A percentile compares a stretch with the other conserved stretches of the same genome.
Conservation (phyloP, 2,113 vertebrate species). For the Tinamus guttatus region DNA sequence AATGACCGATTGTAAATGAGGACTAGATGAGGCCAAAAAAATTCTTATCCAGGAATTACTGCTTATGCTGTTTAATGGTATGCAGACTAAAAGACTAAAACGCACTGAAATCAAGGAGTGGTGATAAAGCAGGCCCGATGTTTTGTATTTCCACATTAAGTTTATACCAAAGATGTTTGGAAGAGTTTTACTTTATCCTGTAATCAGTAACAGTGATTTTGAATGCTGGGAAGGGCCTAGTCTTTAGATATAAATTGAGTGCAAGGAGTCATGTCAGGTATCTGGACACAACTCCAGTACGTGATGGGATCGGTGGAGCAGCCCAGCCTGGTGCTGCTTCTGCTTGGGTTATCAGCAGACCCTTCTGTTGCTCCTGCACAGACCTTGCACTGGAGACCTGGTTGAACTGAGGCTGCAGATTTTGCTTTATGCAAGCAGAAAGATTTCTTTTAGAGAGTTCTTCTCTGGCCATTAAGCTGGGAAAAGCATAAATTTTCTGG, state of each 20-base stretch:
- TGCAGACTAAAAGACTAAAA: not conserved
- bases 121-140: not conserved
- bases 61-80: not conserved
- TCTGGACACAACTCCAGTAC: not conserved
- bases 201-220: not conserved
- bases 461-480: fast-evolving
- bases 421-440: not conserved
- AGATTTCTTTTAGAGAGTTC: not conserved
- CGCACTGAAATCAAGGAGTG: not conserved
- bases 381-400: fast-evolving
- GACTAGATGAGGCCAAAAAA: not conserved
- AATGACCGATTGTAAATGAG: not conserved
- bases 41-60: not conserved
- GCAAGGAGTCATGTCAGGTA: not conserved
- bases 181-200: not conserved
- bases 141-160: not conserved
- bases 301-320: not conserved
- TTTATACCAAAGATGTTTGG: not conserved
- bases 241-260: not conserved
- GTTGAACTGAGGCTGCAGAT: not conserved
- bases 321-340: not conserved
- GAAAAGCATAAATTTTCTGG: not conserved
- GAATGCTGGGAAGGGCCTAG: not conserved
- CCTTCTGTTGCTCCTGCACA: not conserved
- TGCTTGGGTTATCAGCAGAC: not conserved